Evolutionary conservation across 2,888 invertebrate genomes (phyloP), one percentile per base, ranked within the genome.

Genomic region (Corbicula japonica): DNA sequence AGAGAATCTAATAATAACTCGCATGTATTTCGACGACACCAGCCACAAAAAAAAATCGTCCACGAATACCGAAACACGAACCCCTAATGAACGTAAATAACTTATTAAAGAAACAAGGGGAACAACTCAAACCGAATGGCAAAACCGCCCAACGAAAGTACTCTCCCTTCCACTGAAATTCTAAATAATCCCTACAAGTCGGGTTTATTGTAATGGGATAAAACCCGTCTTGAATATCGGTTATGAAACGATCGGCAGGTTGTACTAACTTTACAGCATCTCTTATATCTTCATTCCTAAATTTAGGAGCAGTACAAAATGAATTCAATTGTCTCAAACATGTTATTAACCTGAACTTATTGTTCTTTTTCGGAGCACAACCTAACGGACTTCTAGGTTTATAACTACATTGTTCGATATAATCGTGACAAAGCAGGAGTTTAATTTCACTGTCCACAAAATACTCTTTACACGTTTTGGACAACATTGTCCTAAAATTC

Each of bases 91-190:
- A 30, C 63, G 26, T 8, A 63, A 46, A n/a, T 46, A 46, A 28
- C 21, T 63, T 63, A n/a, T 63, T 63, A n/a, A 63, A 63, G 32
- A 48, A 63, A 46, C 48, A 63, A 26, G 63, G 44, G 12, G n/a
- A n/a, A n/a, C n/a, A n/a, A n/a, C n/a, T n/a, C n/a, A n/a, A n/a
- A n/a, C n/a, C n/a, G n/a, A n/a, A n/a, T n/a, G n/a, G n/a, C n/a
- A n/a, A n/a, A n/a, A n/a, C n/a, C n/a, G n/a, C n/a, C n/a, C n/a
- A n/a, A n/a, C n/a, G n/a, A n/a, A n/a, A n/a, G n/a, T n/a, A n/a
- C n/a, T n/a, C n/a, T n/a, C n/a, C n/a, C n/a, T 54, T 54, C 54
- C 54, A 54, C 54, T 54, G 23, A n/a, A n/a, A n/a, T n/a, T n/a
- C n/a, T n/a, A n/a, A n/a, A n/a, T n/a, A n/a, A n/a, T n/a, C n/a